Base-by-base conservation (phyloP, 2,113 vertebrate species). In the Eulemur macaco region DNA sequence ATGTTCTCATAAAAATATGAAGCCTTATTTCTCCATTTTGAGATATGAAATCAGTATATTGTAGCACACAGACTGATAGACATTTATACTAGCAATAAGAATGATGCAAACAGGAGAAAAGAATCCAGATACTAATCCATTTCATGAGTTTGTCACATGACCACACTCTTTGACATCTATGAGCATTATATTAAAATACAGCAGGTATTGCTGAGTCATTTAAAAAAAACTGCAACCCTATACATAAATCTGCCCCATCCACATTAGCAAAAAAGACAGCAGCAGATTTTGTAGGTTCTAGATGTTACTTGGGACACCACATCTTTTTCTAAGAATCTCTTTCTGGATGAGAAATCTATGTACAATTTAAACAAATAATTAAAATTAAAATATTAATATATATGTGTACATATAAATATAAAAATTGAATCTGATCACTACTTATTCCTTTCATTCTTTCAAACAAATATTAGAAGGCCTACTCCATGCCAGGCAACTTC, bases 11-110 rank as follows among this genome's bases (percentile, higher is more conserved):
- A 56, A 71, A 82, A 66, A 63, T 8, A 45, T 21, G 56, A 92
- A 54, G 42, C n/a, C 82, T 95, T 83, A 84, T 66, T 85, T 91
- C 77, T 77, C 73, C 71, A 81, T 39, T 73, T 45, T 83, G 31
- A 89, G 89, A 23, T 78, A 74, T 39, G 34, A 91, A 60, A 81
- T 83, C 54, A 76, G 60, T 13, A 39, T 9, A 56, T 56, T 29
- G 77, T 74, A 91, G 68, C 3, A 64, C 20, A 86, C 3, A 96
- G 8, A 60, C 15, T 56, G 50, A 73, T 34, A 42, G 27, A 56
- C 39, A 90, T 74, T 39, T 86, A 77, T 2, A 69, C 29, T 37
- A 74, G 27, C n/a, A 91, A 29, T 52, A 68, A 54, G 25, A 77
- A 93, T 3, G 39, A 69, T 77, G 29, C 68, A 95, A 81, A 84